Evolutionary conservation across 2,113 vertebrate species (phyloP).

Genomic region (Myiopsitta monachus): DNA sequence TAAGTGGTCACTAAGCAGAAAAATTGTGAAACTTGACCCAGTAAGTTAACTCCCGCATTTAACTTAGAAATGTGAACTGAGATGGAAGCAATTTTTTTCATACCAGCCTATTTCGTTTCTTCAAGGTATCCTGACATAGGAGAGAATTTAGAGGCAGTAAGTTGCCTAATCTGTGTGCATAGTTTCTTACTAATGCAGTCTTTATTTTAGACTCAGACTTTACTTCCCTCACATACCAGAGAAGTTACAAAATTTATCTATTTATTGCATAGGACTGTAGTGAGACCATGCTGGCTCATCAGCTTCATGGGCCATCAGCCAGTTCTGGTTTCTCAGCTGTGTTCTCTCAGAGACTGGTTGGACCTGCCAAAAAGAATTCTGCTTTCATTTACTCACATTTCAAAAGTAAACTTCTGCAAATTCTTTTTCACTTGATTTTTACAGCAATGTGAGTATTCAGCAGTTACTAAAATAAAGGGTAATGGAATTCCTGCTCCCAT

Average conservation of each 20-base stretch:
- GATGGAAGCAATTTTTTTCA: not conserved
- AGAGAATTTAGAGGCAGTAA: not conserved
- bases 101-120: not conserved
- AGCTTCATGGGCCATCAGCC: not conserved
- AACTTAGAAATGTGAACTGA: not conserved
- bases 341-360: not conserved
- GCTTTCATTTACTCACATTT: not conserved
- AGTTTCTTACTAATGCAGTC: not conserved
- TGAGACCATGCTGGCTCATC: not conserved
- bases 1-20: not conserved
- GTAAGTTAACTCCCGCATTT: not conserved
- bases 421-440: not conserved
- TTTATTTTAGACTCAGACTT: not conserved
- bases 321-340: not conserved
- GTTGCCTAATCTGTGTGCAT: not conserved
- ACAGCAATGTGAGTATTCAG: not conserved
- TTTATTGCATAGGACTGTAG: not conserved
- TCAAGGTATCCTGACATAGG: not conserved
- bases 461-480: not conserved
- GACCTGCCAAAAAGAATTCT: not conserved
- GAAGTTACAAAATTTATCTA: not conserved
- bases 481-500: not conserved
- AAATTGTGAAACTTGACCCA: not conserved
- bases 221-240: not conserved
- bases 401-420: not conserved